Conservation (phyloP, 2,888 invertebrate genomes). For the Branchellion lobata region DNA sequence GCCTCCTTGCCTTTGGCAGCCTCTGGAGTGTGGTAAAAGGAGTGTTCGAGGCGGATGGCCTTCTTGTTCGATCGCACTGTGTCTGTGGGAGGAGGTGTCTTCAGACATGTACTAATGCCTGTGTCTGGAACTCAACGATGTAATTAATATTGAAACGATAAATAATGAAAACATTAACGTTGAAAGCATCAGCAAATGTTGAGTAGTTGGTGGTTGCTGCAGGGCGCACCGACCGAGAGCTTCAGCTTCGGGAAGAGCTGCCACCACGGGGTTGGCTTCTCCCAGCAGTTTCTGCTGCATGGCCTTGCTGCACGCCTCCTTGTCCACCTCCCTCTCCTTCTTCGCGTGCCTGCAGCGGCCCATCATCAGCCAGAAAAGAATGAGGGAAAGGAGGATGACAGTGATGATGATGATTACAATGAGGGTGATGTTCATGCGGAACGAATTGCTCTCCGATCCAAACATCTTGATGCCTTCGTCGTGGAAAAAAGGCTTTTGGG, state of each 20-base stretch:
- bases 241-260: background rate
- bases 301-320: slow-evolving; percentile 15
- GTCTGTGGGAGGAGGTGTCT: background rate
- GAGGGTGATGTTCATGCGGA: slow-evolving; percentile 36
- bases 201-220: too few species aligned
- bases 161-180: too few species aligned
- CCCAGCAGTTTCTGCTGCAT: slow-evolving; percentile 27
- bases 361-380: slow-evolving; percentile 19
- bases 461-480: too few species aligned
- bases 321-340: slow-evolving; percentile 12
- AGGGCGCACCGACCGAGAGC: too few species aligned
- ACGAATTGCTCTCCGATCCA: slow-evolving; percentile 15
- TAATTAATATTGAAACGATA: too few species aligned
- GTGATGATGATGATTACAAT: slow-evolving; percentile 26
- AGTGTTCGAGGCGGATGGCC: background rate
- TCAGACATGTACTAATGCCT: too few species aligned
- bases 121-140: too few species aligned
- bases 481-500: background rate
- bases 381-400: slow-evolving; percentile 27
- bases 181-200: too few species aligned
- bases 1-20: background rate
- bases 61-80: background rate
- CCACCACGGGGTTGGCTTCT: slow-evolving; percentile 17
- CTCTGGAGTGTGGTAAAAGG: background rate
- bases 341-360: background rate